Conservation (phyloP, 23 tunicate genomes). For the Clavelina lepadiformis region DNA sequence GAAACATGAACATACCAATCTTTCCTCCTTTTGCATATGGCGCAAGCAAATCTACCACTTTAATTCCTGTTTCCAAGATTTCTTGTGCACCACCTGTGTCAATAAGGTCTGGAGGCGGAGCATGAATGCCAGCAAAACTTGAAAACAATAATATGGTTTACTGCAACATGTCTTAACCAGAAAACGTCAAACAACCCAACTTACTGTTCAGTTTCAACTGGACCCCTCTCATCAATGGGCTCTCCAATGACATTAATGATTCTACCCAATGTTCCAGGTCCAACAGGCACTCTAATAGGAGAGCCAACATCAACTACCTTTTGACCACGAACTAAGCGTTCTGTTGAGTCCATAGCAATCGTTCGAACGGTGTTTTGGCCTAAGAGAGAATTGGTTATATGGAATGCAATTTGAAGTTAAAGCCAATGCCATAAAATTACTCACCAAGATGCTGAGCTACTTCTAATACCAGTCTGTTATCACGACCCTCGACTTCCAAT, state of each 20-base stretch:
- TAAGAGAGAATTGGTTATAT: not conserved
- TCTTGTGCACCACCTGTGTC: slow-evolving; percentile 99
- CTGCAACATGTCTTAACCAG: not conserved
- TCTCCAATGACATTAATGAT: slow-evolving; percentile 99
- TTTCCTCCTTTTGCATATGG: slow-evolving; percentile 99
- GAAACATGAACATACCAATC: slow-evolving; percentile 59
- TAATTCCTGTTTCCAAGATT: slow-evolving; percentile 99
- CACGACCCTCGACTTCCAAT: slow-evolving; percentile 95
- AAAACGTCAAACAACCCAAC: slow-evolving; percentile 8
- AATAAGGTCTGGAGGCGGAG: slow-evolving; percentile 79
- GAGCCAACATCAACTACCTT: slow-evolving; percentile 96
- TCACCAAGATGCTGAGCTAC: slow-evolving; percentile 99
- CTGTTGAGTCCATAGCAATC: slow-evolving; percentile 99
- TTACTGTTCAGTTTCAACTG: slow-evolving; percentile 92
- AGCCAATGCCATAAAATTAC: not conserved
- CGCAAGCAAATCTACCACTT: slow-evolving; percentile 98
- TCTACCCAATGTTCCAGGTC: slow-evolving; percentile 97
- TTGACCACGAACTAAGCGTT: slow-evolving; percentile 97
- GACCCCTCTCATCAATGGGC: slow-evolving; percentile 98
- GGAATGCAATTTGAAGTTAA: not conserved
- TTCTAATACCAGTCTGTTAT: slow-evolving; percentile 94
- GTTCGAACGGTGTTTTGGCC: slow-evolving; percentile 99
- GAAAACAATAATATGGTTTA: not conserved
- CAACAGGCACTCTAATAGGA: slow-evolving; percentile 96
- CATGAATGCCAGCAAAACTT: slow-evolving; percentile 88